A percentile compares a stretch with the other conserved stretches of the same genome.
These are phyloP conservation scores for Phalloptychus januarius DNA, from an alignment of 2,797 vertebrate genomes.

Conservation along the genomic window DNA sequence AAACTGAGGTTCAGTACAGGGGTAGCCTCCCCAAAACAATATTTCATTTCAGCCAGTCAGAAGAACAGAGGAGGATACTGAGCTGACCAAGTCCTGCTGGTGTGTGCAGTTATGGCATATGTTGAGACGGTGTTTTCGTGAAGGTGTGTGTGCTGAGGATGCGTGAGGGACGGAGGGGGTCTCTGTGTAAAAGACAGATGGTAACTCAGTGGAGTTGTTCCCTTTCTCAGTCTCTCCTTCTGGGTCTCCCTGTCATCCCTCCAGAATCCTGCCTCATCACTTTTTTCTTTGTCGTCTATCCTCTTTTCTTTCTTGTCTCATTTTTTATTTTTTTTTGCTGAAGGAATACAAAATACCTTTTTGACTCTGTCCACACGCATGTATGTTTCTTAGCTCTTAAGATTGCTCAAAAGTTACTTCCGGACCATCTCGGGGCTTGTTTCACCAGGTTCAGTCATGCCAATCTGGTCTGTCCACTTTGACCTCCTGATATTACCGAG, in stretches of 20 bases:
- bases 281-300: slow-evolving; percentile 36
- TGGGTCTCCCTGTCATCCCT: slow-evolving; percentile 72
- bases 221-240: slow-evolving; percentile 70
- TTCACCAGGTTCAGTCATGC: slow-evolving; percentile 55
- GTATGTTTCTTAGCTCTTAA: slow-evolving; percentile 43
- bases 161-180: slow-evolving; percentile 48
- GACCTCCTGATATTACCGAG: slow-evolving; percentile 57
- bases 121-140: background rate
- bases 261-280: slow-evolving; percentile 75
- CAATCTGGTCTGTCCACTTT: slow-evolving; percentile 37
- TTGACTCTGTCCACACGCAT: slow-evolving; percentile 48
- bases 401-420: slow-evolving; percentile 38
- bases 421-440: background rate
- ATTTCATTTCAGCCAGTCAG: background rate
- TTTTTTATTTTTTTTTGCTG: slow-evolving; percentile 49
- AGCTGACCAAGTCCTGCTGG: background rate
- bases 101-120: background rate
- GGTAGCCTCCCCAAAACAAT: background rate
- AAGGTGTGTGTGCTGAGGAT: slow-evolving; percentile 46
- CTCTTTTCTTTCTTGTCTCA: slow-evolving; percentile 37
- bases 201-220: slow-evolving; percentile 85
- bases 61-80: background rate
- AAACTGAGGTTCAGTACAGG: background rate
- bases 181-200: slow-evolving; percentile 82
- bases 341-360: slow-evolving; percentile 49